Percentiles rank a stretch among this genome's conserved stretches.
These are phyloP conservation scores for Synanthedon andrenaeformis DNA, from an alignment of 2,888 invertebrate genomes.

Conservation along the genomic window DNA sequence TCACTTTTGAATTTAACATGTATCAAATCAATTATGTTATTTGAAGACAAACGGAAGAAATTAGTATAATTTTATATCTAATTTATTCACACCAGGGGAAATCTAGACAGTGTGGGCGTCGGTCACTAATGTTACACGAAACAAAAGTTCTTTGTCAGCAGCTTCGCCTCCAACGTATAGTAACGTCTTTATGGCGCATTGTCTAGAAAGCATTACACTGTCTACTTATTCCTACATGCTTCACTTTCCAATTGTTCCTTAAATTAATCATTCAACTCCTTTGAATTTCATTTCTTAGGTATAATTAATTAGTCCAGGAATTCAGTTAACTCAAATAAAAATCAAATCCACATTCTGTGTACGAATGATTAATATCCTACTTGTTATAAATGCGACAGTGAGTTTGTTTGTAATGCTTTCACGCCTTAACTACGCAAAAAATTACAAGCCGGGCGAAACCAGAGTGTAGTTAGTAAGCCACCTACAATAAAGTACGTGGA, in stretches of 20 bases:
- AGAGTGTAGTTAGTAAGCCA: no score
- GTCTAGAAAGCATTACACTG: slow-evolving; percentile 25
- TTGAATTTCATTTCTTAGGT: background rate
- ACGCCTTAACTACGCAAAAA: no score
- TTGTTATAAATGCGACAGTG: no score
- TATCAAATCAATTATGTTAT: background rate
- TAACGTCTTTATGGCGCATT: slow-evolving; percentile 29
- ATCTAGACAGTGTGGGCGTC: slow-evolving; percentile 6
- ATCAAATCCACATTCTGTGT: no score
- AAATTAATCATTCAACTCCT: slow-evolving; percentile 17
- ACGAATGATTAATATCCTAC: no score
- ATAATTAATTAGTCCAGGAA: no score
- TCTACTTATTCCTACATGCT: slow-evolving; percentile 24
- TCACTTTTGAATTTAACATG: no score
- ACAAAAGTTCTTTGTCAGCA: slow-evolving; percentile 18
- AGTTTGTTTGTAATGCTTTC: no score
- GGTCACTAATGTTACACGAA: slow-evolving; percentile 9
- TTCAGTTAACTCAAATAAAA: no score
- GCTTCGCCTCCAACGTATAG: slow-evolving; percentile 10
- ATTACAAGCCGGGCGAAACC: no score
- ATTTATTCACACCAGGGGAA: background rate
- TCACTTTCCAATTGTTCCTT: slow-evolving; percentile 25
- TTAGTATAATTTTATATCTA: background rate
- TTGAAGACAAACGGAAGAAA: background rate
- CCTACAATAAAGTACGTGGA: no score